Conservation (phyloP, 2,797 vertebrate genomes). For the Sarcoramphus papa region DNA sequence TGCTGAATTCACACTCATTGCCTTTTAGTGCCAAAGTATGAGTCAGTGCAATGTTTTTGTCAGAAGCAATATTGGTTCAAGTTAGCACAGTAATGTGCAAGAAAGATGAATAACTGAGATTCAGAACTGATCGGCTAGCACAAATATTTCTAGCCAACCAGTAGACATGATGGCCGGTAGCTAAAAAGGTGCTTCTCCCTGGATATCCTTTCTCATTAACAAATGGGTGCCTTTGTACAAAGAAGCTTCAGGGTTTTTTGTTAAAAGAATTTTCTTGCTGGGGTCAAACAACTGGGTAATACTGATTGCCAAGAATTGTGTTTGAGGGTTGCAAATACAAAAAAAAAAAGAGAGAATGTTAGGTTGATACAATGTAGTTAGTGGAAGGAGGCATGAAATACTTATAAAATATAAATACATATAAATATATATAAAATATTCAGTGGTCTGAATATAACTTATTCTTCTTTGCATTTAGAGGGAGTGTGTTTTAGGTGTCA, state of each 20-base stretch:
- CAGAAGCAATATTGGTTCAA: neutral
- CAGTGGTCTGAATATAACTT: neutral
- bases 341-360: neutral
- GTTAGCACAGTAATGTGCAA: neutral
- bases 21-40: neutral
- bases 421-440: neutral
- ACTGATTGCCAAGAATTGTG: neutral
- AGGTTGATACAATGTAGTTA: neutral
- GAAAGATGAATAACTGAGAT: neutral
- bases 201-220: neutral
- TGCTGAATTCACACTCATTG: neutral
- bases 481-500: neutral
- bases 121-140: neutral
- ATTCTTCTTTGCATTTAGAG: neutral
- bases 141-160: neutral
- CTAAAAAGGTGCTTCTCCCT: neutral
- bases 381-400: neutral
- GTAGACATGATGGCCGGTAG: neutral
- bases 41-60: neutral
- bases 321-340: neutral
- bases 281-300: neutral
- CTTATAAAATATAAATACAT: neutral
- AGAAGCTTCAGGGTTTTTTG: neutral
- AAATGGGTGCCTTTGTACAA: neutral
- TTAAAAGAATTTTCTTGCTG: neutral